Evolutionary conservation across 2,888 invertebrate genomes (phyloP).

Genomic region (Marronus borbonicus): DNA sequence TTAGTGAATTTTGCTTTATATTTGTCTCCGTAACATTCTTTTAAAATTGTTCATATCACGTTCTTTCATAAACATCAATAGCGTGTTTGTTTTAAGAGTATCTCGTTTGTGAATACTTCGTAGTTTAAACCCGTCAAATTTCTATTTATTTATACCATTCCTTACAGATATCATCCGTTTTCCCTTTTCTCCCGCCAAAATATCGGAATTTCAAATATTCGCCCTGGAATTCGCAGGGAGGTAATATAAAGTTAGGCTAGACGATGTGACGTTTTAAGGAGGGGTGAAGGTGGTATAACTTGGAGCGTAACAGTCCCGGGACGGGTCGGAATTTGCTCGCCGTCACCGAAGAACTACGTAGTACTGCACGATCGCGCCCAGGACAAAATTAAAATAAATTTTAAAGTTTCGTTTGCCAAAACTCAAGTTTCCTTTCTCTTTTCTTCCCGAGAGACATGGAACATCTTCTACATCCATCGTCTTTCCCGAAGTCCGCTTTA

Average conservation of each 20-base stretch:
- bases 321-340: not conserved
- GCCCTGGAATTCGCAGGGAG: not conserved
- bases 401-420: not conserved
- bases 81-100: not conserved
- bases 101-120: not conserved
- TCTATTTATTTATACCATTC: not conserved
- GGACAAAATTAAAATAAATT: slow-evolving; percentile 15
- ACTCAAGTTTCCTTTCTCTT: not conserved
- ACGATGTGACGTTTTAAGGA: not conserved
- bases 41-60: too few relatives aligned
- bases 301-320: not conserved
- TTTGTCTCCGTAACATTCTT: too few relatives aligned
- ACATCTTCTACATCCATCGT: not conserved
- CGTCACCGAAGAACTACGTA: too few relatives aligned
- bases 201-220: slow-evolving; percentile 13
- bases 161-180: too few relatives aligned
- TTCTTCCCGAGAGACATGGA: not conserved
- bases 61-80: too few relatives aligned
- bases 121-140: not conserved
- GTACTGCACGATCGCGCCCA: not conserved
- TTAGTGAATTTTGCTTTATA: too few relatives aligned
- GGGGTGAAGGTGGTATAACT: not conserved
- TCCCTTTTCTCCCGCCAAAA: not conserved
- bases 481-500: not conserved
- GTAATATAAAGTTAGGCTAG: slow-evolving; percentile 10